These are phyloP conservation scores for Xestia ashworthii DNA, from an alignment of 2,888 invertebrate species.

Conservation along the genomic window DNA sequence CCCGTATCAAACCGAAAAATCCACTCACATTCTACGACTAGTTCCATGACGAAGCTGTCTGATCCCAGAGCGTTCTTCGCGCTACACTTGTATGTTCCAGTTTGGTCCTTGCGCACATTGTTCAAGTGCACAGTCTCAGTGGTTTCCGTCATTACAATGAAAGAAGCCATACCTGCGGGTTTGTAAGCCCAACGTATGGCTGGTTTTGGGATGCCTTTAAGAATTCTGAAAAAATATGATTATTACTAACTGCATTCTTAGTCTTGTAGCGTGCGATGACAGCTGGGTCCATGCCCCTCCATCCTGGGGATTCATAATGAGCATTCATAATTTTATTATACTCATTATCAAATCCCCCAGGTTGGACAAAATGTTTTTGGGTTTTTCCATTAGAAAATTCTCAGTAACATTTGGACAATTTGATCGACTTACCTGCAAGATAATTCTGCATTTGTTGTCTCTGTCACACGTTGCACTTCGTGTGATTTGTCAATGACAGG, in stretches of 20 bases:
- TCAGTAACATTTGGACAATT: neutral
- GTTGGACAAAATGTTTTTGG: neutral
- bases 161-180: neutral
- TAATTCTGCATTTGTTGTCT: constrained; percentile 63
- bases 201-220: constrained; percentile 69
- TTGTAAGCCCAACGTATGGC: constrained; percentile 70
- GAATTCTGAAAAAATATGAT: constrained; percentile 57
- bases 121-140: constrained; percentile 58
- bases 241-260: neutral
- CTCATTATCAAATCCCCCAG: neutral
- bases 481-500: constrained; percentile 65
- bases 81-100: constrained; percentile 71
- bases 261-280: neutral
- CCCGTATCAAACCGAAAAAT: neutral
- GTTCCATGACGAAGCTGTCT: constrained; percentile 62
- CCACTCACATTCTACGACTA: constrained; percentile 75
- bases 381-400: neutral
- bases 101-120: constrained; percentile 46
- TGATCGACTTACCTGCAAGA: constrained; percentile 71
- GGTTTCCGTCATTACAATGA: constrained; percentile 40
- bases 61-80: constrained; percentile 69
- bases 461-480: constrained; percentile 37
- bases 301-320: too few relatives aligned
- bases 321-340: too few relatives aligned
- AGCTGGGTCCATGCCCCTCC: neutral